Conservation (phyloP, 2,888 invertebrate genomes). For the Caenorhabditis sp. region DNA sequence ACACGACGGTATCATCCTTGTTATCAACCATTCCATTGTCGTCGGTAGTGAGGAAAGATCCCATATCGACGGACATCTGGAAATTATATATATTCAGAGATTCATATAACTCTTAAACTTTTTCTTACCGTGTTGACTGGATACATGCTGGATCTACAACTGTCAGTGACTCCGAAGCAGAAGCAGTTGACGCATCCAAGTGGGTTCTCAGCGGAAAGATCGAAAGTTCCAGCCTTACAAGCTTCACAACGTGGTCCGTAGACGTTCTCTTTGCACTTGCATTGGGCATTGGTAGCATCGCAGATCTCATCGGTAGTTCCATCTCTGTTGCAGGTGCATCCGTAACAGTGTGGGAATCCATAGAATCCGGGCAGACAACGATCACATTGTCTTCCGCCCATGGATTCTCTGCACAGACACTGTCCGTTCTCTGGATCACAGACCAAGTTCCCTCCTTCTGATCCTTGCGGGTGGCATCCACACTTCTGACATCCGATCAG, state of each 20-base stretch:
- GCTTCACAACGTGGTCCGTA: slow-evolving; percentile 90
- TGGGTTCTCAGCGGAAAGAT: slow-evolving; percentile 90
- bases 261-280: slow-evolving; percentile 91
- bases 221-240: slow-evolving; percentile 93
- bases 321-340: slow-evolving; percentile 85
- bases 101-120: too few relatives aligned
- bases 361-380: slow-evolving; percentile 89
- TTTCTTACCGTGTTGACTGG: slow-evolving; percentile 73
- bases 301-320: slow-evolving; percentile 91
- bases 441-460: slow-evolving; percentile 88
- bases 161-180: slow-evolving; percentile 94
- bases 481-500: slow-evolving; percentile 97
- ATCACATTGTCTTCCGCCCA: slow-evolving; percentile 93
- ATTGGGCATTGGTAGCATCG: slow-evolving; percentile 89
- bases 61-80: slow-evolving; percentile 71
- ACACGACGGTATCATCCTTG: slow-evolving; percentile 70
- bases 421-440: slow-evolving; percentile 93
- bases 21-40: slow-evolving; percentile 73
- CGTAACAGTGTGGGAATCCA: slow-evolving; percentile 92
- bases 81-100: too few relatives aligned
- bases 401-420: slow-evolving; percentile 92
- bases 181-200: slow-evolving; percentile 97
- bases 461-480: slow-evolving; percentile 92
- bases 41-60: slow-evolving; percentile 72
- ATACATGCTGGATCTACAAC: slow-evolving; percentile 89